Percentiles rank a stretch among this genome's conserved stretches.
phyloP scores from a whole-genome alignment of 2,888 invertebrate species.

The Lycocerus yunnanus region DNA sequence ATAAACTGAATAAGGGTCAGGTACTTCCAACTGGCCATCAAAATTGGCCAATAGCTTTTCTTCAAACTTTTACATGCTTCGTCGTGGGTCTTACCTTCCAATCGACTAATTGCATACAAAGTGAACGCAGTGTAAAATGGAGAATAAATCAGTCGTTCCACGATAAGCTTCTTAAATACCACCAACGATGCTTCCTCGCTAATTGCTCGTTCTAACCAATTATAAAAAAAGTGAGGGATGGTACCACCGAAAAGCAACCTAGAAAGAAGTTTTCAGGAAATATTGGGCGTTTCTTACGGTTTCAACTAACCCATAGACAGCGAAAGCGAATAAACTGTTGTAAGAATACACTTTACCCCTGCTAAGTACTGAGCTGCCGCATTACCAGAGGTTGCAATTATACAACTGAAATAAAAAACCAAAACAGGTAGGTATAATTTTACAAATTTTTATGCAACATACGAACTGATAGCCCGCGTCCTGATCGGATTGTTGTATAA shows the following conservation, averaged over 20 bases:
- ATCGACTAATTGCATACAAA: conserved; percentile 72
- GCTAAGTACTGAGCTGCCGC: conserved; percentile 72
- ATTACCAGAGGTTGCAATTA: conserved; percentile 74
- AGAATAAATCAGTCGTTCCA: conserved; percentile 74
- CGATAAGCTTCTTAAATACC: conserved; percentile 65
- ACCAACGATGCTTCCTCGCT: conserved; percentile 59
- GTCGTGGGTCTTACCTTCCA: conserved; percentile 76
- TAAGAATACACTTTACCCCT: conserved; percentile 67
- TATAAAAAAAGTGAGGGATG: conserved; percentile 79
- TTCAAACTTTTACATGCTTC: conserved; percentile 66
- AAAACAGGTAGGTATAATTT: conserved; percentile 11
- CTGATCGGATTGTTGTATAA: conserved; percentile 75
- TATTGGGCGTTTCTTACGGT: not conserved
- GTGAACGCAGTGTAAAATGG: conserved; percentile 75
- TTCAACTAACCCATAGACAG: conserved; percentile 70
- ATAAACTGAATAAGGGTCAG: conserved; percentile 74
- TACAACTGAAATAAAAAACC: conserved; percentile 62
- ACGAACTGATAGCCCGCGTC: conserved; percentile 83
- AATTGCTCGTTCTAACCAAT: conserved; percentile 64
- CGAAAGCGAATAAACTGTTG: conserved; percentile 74
- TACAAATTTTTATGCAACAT: conserved; percentile 44
- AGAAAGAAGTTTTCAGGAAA: not conserved
- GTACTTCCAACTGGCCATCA: conserved; percentile 78
- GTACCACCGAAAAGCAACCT: conserved; percentile 81
- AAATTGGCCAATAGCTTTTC: conserved; percentile 67